These are phyloP conservation scores for Drosophila greeni DNA, from an alignment of 2,888 invertebrate species.

Conservation along the genomic window DNA sequence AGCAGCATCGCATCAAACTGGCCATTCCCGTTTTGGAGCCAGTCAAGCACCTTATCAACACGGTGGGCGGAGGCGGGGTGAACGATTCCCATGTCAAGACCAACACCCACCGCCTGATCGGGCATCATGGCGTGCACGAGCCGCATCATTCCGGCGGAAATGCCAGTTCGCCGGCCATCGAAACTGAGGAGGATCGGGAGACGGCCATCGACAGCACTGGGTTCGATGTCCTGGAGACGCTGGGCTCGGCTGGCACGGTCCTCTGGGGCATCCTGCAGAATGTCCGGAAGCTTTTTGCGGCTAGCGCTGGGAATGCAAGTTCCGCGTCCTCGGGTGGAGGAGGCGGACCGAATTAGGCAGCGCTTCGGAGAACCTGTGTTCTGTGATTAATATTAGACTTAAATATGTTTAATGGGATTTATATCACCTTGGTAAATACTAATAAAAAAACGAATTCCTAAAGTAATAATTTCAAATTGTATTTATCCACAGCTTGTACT, in stretches of 20 bases:
- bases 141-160: conserved; percentile 45
- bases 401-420: conserved; percentile 21
- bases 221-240: conserved; percentile 72
- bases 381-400: conserved; percentile 63
- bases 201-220: conserved; percentile 72
- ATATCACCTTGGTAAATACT: conserved; percentile 22
- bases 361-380: conserved; percentile 35
- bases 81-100: conserved; percentile 65
- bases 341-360: conserved; percentile 33
- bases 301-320: conserved; percentile 74
- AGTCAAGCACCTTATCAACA: conserved; percentile 74
- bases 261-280: conserved; percentile 73
- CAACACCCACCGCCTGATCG: conserved; percentile 65
- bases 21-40: conserved; percentile 75
- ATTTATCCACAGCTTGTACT: not conserved
- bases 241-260: conserved; percentile 71
- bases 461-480: not conserved
- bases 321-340: conserved; percentile 68
- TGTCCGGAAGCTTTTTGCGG: conserved; percentile 73
- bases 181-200: conserved; percentile 76
- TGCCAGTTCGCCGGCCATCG: conserved; percentile 68
- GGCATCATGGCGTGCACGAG: conserved; percentile 58
- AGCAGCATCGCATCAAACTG: conserved; percentile 67
- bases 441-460: conserved; percentile 23
- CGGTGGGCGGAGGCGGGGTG: conserved; percentile 72